Base-by-base conservation (phyloP, 2,888 invertebrate species). In the Caenorhabditis sp. region DNA sequence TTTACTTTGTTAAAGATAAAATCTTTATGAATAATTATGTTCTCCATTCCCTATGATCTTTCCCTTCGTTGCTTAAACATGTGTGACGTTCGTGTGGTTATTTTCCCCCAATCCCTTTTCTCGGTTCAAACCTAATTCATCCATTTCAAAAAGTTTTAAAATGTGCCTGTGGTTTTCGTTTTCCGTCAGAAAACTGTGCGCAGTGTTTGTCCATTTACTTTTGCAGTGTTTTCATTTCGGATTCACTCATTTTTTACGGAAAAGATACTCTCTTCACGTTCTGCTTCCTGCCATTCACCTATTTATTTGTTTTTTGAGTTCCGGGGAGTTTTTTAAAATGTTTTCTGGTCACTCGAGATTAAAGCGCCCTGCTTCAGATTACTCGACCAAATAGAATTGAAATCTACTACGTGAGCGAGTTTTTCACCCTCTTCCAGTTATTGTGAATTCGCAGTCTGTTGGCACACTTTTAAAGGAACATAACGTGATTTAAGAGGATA, bases 191-290 rank as follows among this genome's bases (percentile, higher is more conserved):
- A 63, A 70, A 22, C 19, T 24, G 12, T 38, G 31, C 38, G 56
- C 74, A 63, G 10, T 64, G 31, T 64, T 64, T 63, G 38, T 31
- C 69, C 35, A 26, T 41, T 41, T 61, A 22, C 68, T 41, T 54
- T 41, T n/a, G n/a, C 24, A 35, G 28, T 74, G 56, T 74, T 74
- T 74, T 64, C 74, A 31, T 74, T 64, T 63, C 63, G 74, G 74
- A 63, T 74, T 74, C 38, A 38, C 38, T 31, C 24, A 38, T 51
- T 68, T 54, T 35, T 68, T 26, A 51, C 68, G 68, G 51, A 54
- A 51, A 68, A 54, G 51, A 68, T 68, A 54, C 54, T 63, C 14
- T 54, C 44, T 6, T 47, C n/a, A 63, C 44, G 61, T 64, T 47
- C 47, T 47, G 24, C 44, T 44, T 8, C 2, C 24, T 24, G 41